These are phyloP conservation scores for Aricia agestis DNA, from an alignment of 1,140 invertebrate species.

Conservation along the genomic window DNA sequence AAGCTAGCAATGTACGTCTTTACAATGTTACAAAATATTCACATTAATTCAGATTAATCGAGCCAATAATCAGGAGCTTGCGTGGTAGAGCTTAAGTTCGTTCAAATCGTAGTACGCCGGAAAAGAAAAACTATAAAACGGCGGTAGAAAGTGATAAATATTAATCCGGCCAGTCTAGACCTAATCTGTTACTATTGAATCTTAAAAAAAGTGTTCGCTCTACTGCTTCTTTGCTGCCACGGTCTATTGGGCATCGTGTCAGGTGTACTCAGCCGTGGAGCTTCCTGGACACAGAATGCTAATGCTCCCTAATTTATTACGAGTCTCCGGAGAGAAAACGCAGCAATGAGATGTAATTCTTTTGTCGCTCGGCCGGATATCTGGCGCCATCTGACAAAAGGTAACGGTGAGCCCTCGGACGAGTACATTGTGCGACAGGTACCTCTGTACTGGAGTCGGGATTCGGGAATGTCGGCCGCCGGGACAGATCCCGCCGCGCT, in stretches of 20 bases:
- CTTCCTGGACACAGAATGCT: constrained; percentile 5
- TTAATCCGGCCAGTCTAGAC: constrained; percentile 1
- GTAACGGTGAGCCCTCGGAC: background rate
- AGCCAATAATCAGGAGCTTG: background rate
- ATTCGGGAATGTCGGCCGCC: no score
- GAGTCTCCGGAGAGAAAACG: background rate
- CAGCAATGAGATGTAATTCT: background rate
- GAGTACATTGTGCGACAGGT: constrained; percentile 1
- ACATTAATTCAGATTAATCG: background rate
- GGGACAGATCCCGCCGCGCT: background rate
- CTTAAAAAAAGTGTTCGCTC: background rate
- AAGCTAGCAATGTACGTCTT: no score
- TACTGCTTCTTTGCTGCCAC: background rate
- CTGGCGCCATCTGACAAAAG: constrained; percentile 9
- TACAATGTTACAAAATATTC: no score
- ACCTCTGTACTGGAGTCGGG: background rate
- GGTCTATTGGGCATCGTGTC: constrained; percentile 7
- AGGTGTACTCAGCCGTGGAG: background rate
- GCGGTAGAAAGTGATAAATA: constrained; percentile 2
- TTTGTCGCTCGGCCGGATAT: constrained; percentile 4
- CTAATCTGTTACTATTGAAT: constrained; percentile 4
- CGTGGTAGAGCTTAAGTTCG: background rate
- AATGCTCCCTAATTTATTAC: constrained; percentile 2
- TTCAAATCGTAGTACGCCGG: background rate
- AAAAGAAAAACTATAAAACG: background rate